Evolutionary conservation across 2,888 invertebrate species (phyloP).

Genomic region (Noctuana brunneofusca): DNA sequence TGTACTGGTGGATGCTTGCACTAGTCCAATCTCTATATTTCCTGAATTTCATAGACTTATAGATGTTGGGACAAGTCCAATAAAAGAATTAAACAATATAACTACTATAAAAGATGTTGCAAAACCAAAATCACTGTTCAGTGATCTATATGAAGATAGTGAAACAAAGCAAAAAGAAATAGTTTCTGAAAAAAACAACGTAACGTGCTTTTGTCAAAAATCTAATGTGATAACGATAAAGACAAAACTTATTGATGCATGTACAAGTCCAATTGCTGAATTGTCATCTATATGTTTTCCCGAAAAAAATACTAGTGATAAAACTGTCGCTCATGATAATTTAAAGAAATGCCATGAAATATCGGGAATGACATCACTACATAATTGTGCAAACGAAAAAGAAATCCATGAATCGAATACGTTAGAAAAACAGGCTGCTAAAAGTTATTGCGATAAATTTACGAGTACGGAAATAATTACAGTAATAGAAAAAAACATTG

Average conservation of each 20-base stretch:
- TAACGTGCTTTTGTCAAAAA: neutral
- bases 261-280: constrained; percentile 44
- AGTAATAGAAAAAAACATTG: neutral
- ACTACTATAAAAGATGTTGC: neutral
- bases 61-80: constrained; percentile 46
- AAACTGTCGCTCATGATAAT: neutral
- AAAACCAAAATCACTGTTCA: constrained; percentile 2
- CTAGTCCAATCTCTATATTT: constrained; percentile 1
- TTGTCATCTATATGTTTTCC: neutral
- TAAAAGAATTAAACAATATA: constrained; percentile 30
- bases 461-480: neutral
- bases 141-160: neutral
- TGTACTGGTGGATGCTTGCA: neutral
- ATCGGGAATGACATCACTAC: neutral
- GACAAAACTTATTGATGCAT: constrained; percentile 37
- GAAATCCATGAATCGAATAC: neutral
- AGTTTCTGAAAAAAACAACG: neutral
- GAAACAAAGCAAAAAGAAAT: neutral
- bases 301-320: neutral
- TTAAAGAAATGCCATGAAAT: neutral
- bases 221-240: neutral
- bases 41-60: constrained; percentile 29
- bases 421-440: neutral
- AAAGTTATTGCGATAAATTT: constrained; percentile 10
- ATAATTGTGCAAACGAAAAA: neutral